Evolutionary conservation across 2,797 vertebrate species (phyloP), one percentile per base, ranked within the genome.

Genomic region (Scyliorhinus canicula): DNA sequence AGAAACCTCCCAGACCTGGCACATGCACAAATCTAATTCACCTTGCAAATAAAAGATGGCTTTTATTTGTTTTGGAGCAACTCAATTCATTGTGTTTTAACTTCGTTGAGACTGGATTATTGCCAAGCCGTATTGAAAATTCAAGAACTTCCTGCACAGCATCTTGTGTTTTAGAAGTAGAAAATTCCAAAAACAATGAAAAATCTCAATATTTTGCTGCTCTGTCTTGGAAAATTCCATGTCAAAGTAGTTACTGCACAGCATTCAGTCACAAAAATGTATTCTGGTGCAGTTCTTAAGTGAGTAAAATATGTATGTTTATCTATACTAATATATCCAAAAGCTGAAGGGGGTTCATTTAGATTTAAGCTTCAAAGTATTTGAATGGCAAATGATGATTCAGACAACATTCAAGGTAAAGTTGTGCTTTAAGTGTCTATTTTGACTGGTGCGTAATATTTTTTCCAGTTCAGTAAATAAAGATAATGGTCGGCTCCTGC

Each of bases 401-500:
- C 88, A 91, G 57, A 60, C 60, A 65, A 44, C 40, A 40, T 47
- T n/a, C 16, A 57, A 88, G 35, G 40, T 44, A 63, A 44, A 44
- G 26, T 91, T 91, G 88, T 90, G 57, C 86, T 63, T 90, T 63
- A 65, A 91, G 88, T 65, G 88, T 40, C 57, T 65, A 91, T 94
- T 69, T 94, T 94, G 93, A 94, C 28, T 71, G 47, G 31, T 94
- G 44, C 16, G 50, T 52, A 94, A 94, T 74, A 94, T 94, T 94
- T 35, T 52, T 94, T 55, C 65, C 93, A 94, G 93, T 94, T 94
- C 69, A n/a, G 35, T 94, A 94, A 94, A 94, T 94, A 94, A 94
- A 74, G 67, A 55, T 94, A 74, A 94, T 71, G 67, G 67, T 55
- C 47, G 50, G 47, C 52, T 91, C 74, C 93, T 74, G 47, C 47